Evolutionary conservation across 2,888 invertebrate genomes (phyloP), one percentile per base, ranked within the genome.

Genomic region (Cartodere bifasciata): DNA sequence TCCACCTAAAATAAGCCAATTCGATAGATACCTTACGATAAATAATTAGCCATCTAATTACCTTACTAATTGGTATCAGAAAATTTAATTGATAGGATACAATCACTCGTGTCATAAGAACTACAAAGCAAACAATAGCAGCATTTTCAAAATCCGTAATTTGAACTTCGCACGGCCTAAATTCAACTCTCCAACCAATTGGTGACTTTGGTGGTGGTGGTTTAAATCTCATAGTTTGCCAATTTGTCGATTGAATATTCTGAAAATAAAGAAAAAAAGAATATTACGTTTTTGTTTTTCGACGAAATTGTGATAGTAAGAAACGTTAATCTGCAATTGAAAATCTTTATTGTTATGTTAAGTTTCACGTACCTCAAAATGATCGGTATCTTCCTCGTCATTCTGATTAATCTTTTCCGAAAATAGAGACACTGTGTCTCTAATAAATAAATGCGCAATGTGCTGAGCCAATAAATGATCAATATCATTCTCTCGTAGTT

Each of bases 121-220:
- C 97, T 9, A 99, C 82, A 60, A 99, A 99, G 56, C 94, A 92
- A 12, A 94, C 94, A 49, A 91, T 84, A 3, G 98, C 98, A 1
- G 98, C 97, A 65, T 99, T 99, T 65, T 99, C 98, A 64, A 98
- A 98, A 65, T 98, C 97, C 0, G 98, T 97, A 45, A 98, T 73
- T 62, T 99, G 98, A 12, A 91, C 86, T 63, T 92, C 94, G 58
- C 97, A 97, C 23, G 98, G 97, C 15, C 98, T 76, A 67, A 99
- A 99, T 67, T 99, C 98, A 1, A 99, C 98, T 43, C 98, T 73
- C 98, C 98, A 99, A 20, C 98, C 98, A 50, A 99, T 98, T 28
- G 86, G 70, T 5, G 91, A 88, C 57, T 91, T 81, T 0, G 92
- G 88, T 13, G 94, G 92, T 23, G 97, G 97, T 16, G 95, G 95